Conservation (phyloP, 2,888 invertebrate genomes). For the Hypercompe scribonia region DNA sequence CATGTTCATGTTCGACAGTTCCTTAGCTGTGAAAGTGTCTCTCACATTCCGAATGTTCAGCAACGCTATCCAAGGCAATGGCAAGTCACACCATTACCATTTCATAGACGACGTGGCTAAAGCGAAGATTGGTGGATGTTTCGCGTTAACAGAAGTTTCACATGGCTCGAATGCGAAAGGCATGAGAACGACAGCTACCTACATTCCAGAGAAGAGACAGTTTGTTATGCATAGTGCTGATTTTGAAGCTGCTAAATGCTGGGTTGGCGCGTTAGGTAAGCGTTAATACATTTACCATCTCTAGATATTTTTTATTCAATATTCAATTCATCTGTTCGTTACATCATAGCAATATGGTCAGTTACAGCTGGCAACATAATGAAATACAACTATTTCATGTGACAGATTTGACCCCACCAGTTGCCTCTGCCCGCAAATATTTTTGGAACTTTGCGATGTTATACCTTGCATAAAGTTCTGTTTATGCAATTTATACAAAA, state of each 20-base stretch:
- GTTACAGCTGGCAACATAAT: too few species aligned
- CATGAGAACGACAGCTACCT: constrained; percentile 95
- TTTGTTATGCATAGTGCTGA: constrained; percentile 95
- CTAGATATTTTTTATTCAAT: too few species aligned
- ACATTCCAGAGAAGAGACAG: constrained; percentile 90
- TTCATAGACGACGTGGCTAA: constrained; percentile 78
- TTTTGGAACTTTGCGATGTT: too few species aligned
- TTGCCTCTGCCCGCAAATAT: too few species aligned
- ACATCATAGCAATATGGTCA: too few species aligned
- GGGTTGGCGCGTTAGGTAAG: constrained; percentile 92
- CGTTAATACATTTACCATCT: too few species aligned
- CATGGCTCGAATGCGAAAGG: constrained; percentile 97
- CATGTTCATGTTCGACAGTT: constrained; percentile 87
- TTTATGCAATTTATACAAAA: neutral
- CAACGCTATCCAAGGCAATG: constrained; percentile 88
- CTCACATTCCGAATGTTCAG: constrained; percentile 89
- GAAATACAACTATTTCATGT: too few species aligned
- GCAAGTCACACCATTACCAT: constrained; percentile 88
- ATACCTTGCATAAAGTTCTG: too few species aligned
- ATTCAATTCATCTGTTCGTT: too few species aligned
- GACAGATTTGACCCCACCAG: too few species aligned
- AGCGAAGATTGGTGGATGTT: constrained; percentile 85
- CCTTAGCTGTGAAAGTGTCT: constrained; percentile 88
- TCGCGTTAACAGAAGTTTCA: constrained; percentile 95
- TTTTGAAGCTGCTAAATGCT: constrained; percentile 96